These are phyloP conservation scores for Tetrao urogallus DNA, from an alignment of 2,113 vertebrate species.

Conservation along the genomic window DNA sequence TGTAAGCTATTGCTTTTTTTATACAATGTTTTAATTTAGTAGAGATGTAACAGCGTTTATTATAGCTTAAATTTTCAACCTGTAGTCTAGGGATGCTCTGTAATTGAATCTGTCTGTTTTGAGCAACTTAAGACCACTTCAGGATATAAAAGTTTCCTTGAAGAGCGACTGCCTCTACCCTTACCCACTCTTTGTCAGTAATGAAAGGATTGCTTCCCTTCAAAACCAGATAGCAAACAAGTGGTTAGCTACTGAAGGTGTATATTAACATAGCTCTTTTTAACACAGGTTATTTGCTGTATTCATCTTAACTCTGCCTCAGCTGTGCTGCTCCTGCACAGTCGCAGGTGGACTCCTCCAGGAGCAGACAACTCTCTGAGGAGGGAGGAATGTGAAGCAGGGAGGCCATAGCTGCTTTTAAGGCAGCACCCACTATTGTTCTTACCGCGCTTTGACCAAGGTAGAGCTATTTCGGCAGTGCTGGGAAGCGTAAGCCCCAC, in stretches of 20 bases:
- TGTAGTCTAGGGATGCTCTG: neutral
- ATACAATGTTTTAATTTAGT: neutral
- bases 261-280: neutral
- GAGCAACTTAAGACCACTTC: neutral
- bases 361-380: neutral
- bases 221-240: neutral
- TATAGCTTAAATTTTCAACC: neutral
- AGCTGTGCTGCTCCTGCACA: neutral
- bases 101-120: neutral
- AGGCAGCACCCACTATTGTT: neutral
- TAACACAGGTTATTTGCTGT: neutral
- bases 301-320: neutral
- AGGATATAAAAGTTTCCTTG: neutral
- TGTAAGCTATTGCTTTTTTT: fast-evolving
- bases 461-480: too few species aligned
- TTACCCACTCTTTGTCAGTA: neutral
- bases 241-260: neutral
- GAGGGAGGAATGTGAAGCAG: neutral
- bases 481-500: neutral
- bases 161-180: neutral
- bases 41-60: neutral
- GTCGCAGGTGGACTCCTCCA: neutral
- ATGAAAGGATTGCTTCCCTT: neutral
- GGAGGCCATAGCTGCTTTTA: neutral
- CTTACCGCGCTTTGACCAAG: fast-evolving